Evolutionary conservation across 2,888 invertebrate species (phyloP).

Genomic region (Dolomedes plantarius): DNA sequence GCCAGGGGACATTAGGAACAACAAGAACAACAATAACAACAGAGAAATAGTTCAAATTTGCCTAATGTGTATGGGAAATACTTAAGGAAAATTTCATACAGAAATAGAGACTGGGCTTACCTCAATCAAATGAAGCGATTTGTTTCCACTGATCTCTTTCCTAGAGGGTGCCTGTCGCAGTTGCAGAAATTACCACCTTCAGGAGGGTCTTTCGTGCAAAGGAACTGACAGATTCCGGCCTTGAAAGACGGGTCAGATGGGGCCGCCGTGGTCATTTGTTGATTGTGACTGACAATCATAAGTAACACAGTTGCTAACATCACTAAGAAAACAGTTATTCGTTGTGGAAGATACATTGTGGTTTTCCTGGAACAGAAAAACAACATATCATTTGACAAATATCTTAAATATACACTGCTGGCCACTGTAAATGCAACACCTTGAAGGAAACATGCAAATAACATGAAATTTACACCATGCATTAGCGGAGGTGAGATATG

Average conservation of each 20-base stretch:
- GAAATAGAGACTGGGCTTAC: too few relatives aligned
- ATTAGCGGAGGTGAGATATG: too few relatives aligned
- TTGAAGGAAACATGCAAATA: too few relatives aligned
- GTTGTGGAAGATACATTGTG: constrained; percentile 18
- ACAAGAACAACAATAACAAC: too few relatives aligned
- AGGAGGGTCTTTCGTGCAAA: constrained; percentile 71
- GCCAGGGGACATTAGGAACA: too few relatives aligned
- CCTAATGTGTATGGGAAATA: too few relatives aligned
- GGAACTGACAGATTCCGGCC: constrained; percentile 56
- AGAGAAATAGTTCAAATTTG: too few relatives aligned
- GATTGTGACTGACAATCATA: neutral
- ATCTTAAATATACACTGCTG: too few relatives aligned
- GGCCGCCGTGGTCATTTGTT: neutral
- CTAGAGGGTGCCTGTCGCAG: constrained; percentile 70
- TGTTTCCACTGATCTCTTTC: constrained; percentile 20
- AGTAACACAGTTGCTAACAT: constrained; percentile 12
- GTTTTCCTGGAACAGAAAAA: neutral
- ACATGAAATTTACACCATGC: too few relatives aligned
- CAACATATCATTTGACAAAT: too few relatives aligned
- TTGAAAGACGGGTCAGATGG: constrained; percentile 37
- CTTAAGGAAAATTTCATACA: too few relatives aligned
- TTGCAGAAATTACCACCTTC: constrained; percentile 71
- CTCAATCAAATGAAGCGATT: neutral
- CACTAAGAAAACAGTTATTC: constrained; percentile 17
- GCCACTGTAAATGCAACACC: too few relatives aligned